Evolutionary conservation across 2,113 vertebrate species (phyloP).

Genomic region (Mirza zaza): DNA sequence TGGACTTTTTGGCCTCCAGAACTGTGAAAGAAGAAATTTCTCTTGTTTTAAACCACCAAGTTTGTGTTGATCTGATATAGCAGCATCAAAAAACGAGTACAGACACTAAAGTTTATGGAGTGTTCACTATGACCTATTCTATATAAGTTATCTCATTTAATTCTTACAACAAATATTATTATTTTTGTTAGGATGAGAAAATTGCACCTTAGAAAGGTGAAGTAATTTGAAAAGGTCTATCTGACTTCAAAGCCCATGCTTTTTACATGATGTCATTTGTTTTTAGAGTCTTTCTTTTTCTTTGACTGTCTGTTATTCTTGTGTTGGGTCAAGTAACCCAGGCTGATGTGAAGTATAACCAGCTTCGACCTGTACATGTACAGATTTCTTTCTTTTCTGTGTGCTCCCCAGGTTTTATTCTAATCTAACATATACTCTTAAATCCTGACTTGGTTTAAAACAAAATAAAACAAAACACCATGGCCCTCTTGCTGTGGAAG

Average conservation of each 20-base stretch:
- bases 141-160: constrained; percentile 18
- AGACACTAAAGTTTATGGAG: constrained; percentile 3
- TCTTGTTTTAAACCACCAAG: background rate
- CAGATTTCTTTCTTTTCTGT: background rate
- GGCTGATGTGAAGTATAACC: background rate
- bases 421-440: background rate
- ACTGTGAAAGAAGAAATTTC: background rate
- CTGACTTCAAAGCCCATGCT: background rate
- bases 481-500: background rate
- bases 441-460: background rate
- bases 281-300: background rate
- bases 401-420: background rate
- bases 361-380: background rate
- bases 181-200: background rate
- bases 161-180: background rate
- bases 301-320: background rate
- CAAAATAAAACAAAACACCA: background rate
- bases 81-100: background rate
- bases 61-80: background rate
- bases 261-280: background rate
- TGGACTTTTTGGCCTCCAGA: background rate
- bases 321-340: background rate
- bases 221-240: background rate
- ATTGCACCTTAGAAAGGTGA: background rate
- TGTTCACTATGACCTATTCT: background rate